A percentile compares a stretch with the other conserved stretches of the same genome.
These are phyloP conservation scores for Brevimyrus niger DNA, from an alignment of 2,113 vertebrate genomes.

Conservation along the genomic window DNA sequence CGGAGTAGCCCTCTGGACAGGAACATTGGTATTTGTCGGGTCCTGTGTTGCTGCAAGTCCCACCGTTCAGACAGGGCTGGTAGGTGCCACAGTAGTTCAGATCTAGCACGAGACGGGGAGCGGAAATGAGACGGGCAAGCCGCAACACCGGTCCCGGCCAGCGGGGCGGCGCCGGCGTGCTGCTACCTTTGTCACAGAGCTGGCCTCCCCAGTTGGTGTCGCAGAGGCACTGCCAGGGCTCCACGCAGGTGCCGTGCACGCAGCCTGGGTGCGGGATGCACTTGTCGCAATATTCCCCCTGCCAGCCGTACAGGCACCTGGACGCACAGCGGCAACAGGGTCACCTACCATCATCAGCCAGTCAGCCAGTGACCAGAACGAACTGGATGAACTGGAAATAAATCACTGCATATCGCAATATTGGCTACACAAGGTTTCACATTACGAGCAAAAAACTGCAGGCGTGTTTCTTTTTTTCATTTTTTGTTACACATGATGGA, in stretches of 20 bases:
- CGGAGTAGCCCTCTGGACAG: constrained; percentile 90
- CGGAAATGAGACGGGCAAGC: neutral
- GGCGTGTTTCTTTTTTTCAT: neutral
- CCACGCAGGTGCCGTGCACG: constrained; percentile 86
- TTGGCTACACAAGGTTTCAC: neutral
- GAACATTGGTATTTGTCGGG: constrained; percentile 96
- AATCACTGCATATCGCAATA: neutral
- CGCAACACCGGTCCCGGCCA: neutral
- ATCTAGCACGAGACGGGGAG: constrained; percentile 55
- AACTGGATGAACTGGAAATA: neutral
- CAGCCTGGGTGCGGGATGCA: constrained; percentile 96
- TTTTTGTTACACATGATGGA: neutral
- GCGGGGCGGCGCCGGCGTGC: neutral
- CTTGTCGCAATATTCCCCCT: constrained; percentile 94
- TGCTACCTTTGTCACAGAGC: constrained; percentile 93
- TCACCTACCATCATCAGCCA: neutral
- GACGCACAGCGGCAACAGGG: constrained; percentile 20
- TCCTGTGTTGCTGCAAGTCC: constrained; percentile 94
- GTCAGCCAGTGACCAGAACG: neutral
- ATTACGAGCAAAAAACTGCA: neutral
- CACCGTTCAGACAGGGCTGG: constrained; percentile 85
- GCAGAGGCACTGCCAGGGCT: constrained; percentile 97
- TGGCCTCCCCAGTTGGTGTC: constrained; percentile 99
- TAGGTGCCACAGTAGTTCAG: constrained; percentile 94
- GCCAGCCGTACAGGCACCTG: constrained; percentile 98